A percentile compares a stretch with the other conserved stretches of the same genome.
These are phyloP conservation scores for Phymastichus coffea DNA, from an alignment of 1,140 invertebrate genomes.

Conservation along the genomic window DNA sequence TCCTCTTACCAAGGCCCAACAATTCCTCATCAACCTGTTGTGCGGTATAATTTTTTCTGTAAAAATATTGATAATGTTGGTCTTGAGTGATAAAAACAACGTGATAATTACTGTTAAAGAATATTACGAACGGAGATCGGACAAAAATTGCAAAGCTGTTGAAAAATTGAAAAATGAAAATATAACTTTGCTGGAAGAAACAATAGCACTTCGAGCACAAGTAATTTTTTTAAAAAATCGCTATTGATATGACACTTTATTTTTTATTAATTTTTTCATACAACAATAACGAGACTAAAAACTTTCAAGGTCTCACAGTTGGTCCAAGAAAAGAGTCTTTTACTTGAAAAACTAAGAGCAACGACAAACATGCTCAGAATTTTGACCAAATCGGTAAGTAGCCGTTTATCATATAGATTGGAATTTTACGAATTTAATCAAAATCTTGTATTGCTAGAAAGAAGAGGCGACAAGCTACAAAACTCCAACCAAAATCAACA, in stretches of 20 bases:
- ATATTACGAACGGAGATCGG: background rate
- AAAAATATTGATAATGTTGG: too few relatives aligned
- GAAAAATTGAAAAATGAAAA: background rate
- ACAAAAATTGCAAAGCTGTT: background rate
- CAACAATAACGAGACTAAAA: too few relatives aligned
- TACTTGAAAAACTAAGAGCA: background rate
- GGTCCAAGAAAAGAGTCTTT: background rate
- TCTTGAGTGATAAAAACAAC: too few relatives aligned
- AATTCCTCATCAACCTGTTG: background rate
- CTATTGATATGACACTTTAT: too few relatives aligned
- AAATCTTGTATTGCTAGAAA: too few relatives aligned
- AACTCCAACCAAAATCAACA: background rate
- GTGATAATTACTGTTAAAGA: background rate
- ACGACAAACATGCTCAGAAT: slow-evolving; percentile 11
- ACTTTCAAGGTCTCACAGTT: background rate
- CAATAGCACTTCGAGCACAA: background rate
- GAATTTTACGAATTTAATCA: too few relatives aligned
- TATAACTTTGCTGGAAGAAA: background rate
- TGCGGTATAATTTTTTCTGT: background rate
- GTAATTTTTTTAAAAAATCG: too few relatives aligned
- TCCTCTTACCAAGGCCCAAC: background rate
- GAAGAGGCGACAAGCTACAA: background rate
- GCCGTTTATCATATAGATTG: too few relatives aligned
- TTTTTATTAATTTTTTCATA: background rate
- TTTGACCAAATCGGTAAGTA: slow-evolving; percentile 1